A percentile compares a stretch with the other conserved stretches of the same genome.
Evolutionary conservation across 2,888 invertebrate genomes (phyloP).

Genomic region (Lasiommata megera): DNA sequence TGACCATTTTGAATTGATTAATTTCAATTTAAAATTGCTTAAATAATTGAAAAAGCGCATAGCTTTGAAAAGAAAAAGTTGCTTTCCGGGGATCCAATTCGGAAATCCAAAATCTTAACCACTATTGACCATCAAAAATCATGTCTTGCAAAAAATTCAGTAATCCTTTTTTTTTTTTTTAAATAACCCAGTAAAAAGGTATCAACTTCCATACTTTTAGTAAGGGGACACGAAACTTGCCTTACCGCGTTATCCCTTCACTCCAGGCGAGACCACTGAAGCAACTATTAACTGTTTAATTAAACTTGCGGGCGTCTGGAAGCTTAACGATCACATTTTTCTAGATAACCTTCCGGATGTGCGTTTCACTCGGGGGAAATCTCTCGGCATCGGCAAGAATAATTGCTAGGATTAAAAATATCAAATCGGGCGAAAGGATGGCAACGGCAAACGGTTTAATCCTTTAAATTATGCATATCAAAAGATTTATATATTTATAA

Average conservation of each 20-base stretch:
- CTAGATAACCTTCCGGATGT: constrained; percentile 56
- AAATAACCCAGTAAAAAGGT: constrained; percentile 8
- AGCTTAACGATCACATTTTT: constrained; percentile 73
- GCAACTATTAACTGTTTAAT: constrained; percentile 73
- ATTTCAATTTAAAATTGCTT: no score
- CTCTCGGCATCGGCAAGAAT: constrained; percentile 61
- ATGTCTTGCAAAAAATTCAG: not conserved
- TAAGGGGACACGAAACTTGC: constrained; percentile 18
- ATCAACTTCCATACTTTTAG: not conserved
- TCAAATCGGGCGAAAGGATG: constrained; percentile 54
- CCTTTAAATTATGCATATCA: no score
- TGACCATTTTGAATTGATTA: no score
- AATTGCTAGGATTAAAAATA: constrained; percentile 72
- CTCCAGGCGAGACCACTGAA: constrained; percentile 33
- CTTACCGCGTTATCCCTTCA: constrained; percentile 24
- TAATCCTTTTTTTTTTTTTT: no score
- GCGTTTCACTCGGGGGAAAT: constrained; percentile 62
- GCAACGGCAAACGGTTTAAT: constrained; percentile 38
- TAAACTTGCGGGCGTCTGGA: constrained; percentile 56
- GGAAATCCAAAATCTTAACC: no score
- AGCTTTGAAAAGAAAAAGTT: no score
- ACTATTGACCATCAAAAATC: no score
- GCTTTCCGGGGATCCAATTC: no score
- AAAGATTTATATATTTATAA: no score
- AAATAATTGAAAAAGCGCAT: no score